phyloP scores from a whole-genome alignment of 2,888 invertebrate genomes.

The Lithophane leautieri region DNA sequence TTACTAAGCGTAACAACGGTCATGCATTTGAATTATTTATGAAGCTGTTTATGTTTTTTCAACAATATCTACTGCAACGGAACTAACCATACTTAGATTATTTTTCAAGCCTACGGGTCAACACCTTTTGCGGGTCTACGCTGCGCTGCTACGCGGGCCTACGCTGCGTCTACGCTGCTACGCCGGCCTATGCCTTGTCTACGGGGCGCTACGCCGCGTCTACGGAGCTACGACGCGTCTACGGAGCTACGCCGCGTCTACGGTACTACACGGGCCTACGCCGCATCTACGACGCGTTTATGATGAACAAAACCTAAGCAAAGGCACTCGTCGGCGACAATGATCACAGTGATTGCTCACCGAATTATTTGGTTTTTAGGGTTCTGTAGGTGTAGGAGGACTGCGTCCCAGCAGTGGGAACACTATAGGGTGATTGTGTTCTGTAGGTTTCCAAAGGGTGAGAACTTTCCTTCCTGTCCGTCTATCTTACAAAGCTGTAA shows the following conservation, averaged over 20 bases:
- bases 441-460: background rate
- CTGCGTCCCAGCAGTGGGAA: too few species aligned
- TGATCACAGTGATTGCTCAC: background rate
- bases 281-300: background rate
- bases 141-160: background rate
- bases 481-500: background rate
- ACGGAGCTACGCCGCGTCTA: background rate
- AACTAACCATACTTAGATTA: background rate
- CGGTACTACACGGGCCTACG: background rate
- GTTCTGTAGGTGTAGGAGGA: background rate
- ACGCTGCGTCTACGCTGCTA: background rate
- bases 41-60: too few species aligned
- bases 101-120: background rate
- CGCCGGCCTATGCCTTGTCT: background rate
- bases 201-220: background rate
- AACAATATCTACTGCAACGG: background rate
- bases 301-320: background rate
- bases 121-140: background rate
- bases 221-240: background rate
- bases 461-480: background rate
- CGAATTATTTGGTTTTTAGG: background rate
- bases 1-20: background rate
- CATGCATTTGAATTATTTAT: background rate
- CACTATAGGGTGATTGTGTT: too few species aligned
- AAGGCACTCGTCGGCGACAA: background rate